phyloP scores from a whole-genome alignment of 2,113 vertebrate species.

The Crotalus horridus region DNA sequence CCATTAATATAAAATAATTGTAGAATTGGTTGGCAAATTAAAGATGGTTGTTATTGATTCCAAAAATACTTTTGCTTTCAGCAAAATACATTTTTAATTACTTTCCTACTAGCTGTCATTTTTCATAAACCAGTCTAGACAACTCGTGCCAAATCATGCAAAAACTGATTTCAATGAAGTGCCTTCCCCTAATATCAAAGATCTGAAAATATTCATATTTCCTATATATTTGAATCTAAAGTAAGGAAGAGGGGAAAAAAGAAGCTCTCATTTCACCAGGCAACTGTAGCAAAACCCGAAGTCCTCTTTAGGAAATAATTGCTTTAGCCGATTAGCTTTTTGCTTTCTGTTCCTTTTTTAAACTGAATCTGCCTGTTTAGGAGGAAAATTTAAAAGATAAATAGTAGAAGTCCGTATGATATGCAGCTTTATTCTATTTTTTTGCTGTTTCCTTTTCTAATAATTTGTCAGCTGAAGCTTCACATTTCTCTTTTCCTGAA shows the following conservation, averaged over 20 bases:
- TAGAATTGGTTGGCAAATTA: conserved; percentile 71
- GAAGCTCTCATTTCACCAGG: conserved; percentile 3
- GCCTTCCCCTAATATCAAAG: conserved; percentile 60
- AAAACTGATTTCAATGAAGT: conserved; percentile 70
- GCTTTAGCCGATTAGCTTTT: neutral
- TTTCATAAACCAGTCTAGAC: conserved; percentile 78
- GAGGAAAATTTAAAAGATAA: conserved; percentile 34
- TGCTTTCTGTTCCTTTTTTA: neutral
- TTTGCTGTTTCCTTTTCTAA: conserved; percentile 21
- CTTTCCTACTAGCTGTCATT: conserved; percentile 80
- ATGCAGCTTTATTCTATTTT: neutral
- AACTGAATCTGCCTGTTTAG: neutral
- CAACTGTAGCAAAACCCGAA: conserved; percentile 4
- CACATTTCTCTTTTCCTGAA: conserved; percentile 29
- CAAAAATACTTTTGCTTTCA: conserved; percentile 82
- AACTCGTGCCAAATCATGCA: conserved; percentile 72
- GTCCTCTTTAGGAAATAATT: conserved; percentile 17
- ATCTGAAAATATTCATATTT: conserved; percentile 45
- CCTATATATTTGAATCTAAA: conserved; percentile 16
- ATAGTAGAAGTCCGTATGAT: neutral
- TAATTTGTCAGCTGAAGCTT: conserved; percentile 37
- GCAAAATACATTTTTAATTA: conserved; percentile 86
- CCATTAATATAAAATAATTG: conserved; percentile 61
- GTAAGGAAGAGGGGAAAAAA: neutral
- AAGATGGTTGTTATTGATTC: conserved; percentile 77